These are phyloP conservation scores for Tachyglossus aculeatus DNA, from an alignment of 2,797 vertebrate genomes.

Conservation along the genomic window DNA sequence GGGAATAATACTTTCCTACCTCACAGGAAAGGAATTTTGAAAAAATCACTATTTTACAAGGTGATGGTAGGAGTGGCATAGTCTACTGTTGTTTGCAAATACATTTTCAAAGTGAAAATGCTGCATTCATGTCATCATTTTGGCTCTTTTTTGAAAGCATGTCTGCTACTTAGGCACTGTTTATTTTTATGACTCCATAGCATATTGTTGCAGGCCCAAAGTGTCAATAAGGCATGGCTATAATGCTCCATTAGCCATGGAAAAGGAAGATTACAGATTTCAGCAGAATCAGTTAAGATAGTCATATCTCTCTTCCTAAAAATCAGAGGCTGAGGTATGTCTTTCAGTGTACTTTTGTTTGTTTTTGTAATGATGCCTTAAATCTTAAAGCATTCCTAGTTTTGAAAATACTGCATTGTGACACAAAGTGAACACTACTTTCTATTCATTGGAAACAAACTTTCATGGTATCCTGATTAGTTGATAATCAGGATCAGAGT, in stretches of 20 bases:
- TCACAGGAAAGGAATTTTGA: too few relatives aligned
- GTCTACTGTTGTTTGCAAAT: neutral
- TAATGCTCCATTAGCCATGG: neutral
- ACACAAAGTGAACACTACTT: constrained; percentile 17
- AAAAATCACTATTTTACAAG: too few relatives aligned
- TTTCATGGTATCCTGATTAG: constrained; percentile 32
- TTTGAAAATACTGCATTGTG: constrained; percentile 38
- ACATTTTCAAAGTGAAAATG: neutral
- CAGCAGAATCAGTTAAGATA: neutral
- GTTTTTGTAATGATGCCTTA: constrained; percentile 30
- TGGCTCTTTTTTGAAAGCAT: neutral
- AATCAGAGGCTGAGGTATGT: constrained; percentile 41
- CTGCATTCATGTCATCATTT: constrained; percentile 17
- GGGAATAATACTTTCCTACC: neutral
- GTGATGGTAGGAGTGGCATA: neutral
- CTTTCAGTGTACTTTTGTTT: neutral
- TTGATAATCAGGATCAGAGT: constrained; percentile 64
- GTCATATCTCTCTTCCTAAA: constrained; percentile 28
- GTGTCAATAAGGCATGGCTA: neutral
- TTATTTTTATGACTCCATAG: neutral
- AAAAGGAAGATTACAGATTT: neutral
- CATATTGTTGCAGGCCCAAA: neutral
- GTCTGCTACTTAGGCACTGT: constrained; percentile 9
- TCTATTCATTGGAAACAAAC: constrained; percentile 11
- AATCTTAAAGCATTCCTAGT: constrained; percentile 61